Evolutionary conservation across 2,797 vertebrate species (phyloP).

Genomic region (Esox masquinongy): DNA sequence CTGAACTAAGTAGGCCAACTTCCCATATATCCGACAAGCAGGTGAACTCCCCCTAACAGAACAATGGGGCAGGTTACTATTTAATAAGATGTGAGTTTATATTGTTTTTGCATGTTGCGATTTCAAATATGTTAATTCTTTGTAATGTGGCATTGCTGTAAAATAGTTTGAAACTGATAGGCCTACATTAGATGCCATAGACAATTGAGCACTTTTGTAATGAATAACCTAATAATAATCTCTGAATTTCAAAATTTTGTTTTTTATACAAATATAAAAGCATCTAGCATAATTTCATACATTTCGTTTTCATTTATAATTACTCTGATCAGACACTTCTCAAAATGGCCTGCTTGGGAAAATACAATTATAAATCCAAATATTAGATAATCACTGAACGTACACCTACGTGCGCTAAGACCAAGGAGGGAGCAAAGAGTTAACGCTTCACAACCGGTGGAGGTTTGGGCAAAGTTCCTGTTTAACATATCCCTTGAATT

Average conservation of each 20-base stretch:
- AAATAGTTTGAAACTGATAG: slow-evolving; percentile 21
- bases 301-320: background rate
- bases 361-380: background rate
- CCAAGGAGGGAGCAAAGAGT: slow-evolving; percentile 43
- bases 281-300: background rate
- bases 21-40: background rate
- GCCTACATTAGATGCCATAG: background rate
- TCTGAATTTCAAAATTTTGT: too few relatives aligned
- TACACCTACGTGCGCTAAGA: slow-evolving; percentile 32
- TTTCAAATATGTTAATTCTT: background rate
- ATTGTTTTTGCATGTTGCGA: background rate
- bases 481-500: slow-evolving; percentile 16
- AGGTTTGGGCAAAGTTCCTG: slow-evolving; percentile 61
- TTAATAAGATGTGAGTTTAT: background rate
- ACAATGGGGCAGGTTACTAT: background rate
- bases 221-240: background rate
- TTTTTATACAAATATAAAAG: background rate
- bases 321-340: background rate
- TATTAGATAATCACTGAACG: background rate
- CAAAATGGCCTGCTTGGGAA: background rate
- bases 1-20: background rate
- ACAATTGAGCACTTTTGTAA: background rate
- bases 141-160: slow-evolving; percentile 29
- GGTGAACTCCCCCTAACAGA: background rate
- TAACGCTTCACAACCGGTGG: slow-evolving; percentile 34